A percentile compares a stretch with the other conserved stretches of the same genome.
Evolutionary conservation across 2,888 invertebrate species (phyloP).

Genomic region (Troilus luridus): DNA sequence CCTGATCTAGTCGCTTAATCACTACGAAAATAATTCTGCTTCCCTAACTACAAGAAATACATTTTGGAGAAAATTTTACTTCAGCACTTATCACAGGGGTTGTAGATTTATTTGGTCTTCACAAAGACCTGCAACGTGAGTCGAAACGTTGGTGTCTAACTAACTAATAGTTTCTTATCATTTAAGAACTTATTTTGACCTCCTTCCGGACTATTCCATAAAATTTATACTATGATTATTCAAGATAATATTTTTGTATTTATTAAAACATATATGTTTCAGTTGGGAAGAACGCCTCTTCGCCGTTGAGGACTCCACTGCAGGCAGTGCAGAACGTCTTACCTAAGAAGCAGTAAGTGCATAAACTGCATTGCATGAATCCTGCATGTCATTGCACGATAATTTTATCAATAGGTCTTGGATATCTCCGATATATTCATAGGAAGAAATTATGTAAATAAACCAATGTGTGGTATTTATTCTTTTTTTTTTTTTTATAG

Average conservation of each 20-base stretch:
- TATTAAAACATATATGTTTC: not conserved
- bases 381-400: not conserved
- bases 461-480: not conserved
- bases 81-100: too few species aligned
- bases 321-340: slow-evolving; percentile 8
- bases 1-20: too few species aligned
- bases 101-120: too few species aligned
- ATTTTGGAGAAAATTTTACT: too few species aligned
- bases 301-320: not conserved
- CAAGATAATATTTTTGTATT: not conserved
- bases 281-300: not conserved
- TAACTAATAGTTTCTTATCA: too few species aligned
- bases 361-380: not conserved
- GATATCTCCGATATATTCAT: not conserved
- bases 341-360: slow-evolving; percentile 16
- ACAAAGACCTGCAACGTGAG: too few species aligned
- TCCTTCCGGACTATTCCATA: too few species aligned
- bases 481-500: not conserved
- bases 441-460: not conserved
- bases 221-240: too few species aligned
- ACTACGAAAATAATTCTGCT: too few species aligned
- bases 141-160: too few species aligned
- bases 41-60: too few species aligned
- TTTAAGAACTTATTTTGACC: too few species aligned
- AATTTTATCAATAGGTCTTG: not conserved